Conservation (phyloP, 2,113 vertebrate species). For the Excalfactoria chinensis region DNA sequence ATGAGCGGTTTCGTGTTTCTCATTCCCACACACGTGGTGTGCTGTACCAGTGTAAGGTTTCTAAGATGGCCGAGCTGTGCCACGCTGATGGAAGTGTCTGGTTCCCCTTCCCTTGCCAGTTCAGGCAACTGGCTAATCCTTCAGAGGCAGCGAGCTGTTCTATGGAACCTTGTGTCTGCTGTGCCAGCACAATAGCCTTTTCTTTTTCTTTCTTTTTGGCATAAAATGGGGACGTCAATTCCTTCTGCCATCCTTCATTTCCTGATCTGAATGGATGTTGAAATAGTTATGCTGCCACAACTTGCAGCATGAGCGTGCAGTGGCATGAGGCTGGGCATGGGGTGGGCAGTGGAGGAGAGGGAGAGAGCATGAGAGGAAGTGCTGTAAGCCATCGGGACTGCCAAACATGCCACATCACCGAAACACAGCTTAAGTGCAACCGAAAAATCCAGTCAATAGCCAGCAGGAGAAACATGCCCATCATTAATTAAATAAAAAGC, state of each 20-base stretch:
- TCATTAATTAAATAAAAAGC: slow-evolving; percentile 7
- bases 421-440: not conserved
- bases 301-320: slow-evolving; percentile 34
- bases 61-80: slow-evolving; percentile 4
- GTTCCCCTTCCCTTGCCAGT: not conserved
- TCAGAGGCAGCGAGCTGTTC: not conserved
- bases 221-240: slow-evolving; percentile 9
- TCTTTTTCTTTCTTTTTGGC: not conserved
- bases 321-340: not conserved
- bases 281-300: slow-evolving; percentile 43
- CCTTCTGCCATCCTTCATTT: slow-evolving; percentile 22
- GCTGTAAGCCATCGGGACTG: not conserved
- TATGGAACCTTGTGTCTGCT: accelerated
- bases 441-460: slow-evolving; percentile 27
- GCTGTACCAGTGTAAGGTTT: not conserved
- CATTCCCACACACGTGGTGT: not conserved
- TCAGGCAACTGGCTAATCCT: not conserved
- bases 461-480: not conserved
- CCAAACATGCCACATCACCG: not conserved
- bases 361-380: not conserved
- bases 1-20: not conserved
- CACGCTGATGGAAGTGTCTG: not conserved
- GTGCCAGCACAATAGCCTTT: not conserved
- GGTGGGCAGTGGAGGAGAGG: not conserved
- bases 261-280: slow-evolving; percentile 40